Percentiles rank a stretch among this genome's conserved stretches.
These are phyloP conservation scores for Aspidapion aeneum DNA, from an alignment of 2,888 invertebrate species.

Conservation along the genomic window DNA sequence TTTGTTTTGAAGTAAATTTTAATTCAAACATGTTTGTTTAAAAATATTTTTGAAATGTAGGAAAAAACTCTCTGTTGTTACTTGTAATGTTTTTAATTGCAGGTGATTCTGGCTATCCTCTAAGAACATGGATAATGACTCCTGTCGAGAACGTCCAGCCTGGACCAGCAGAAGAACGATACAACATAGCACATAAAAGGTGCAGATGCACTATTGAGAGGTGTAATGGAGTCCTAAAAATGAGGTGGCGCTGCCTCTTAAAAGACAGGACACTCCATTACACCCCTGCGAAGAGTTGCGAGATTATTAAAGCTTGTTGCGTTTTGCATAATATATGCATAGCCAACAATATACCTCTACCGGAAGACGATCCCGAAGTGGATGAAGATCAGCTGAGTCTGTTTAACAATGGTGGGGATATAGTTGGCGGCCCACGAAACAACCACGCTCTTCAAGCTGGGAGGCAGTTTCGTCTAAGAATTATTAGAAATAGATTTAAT, in stretches of 20 bases:
- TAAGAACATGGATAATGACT: constrained; percentile 22
- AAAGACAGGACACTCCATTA: constrained; percentile 16
- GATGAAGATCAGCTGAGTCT: constrained; percentile 3
- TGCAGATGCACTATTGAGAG: constrained; percentile 21
- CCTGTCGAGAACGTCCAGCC: constrained; percentile 11
- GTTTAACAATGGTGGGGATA: background rate
- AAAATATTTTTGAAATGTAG: no score
- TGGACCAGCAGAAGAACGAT: constrained; percentile 17
- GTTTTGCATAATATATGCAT: constrained; percentile 22
- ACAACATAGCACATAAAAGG: constrained; percentile 7
- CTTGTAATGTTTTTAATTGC: background rate
- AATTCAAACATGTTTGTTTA: no score
- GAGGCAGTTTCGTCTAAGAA: no score
- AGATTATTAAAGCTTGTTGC: constrained; percentile 17
- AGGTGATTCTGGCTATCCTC: constrained; percentile 22
- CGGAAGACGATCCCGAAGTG: background rate
- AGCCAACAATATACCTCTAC: constrained; percentile 8
- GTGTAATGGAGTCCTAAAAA: constrained; percentile 20
- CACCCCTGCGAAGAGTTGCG: constrained; percentile 10
- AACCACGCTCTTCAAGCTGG: no score
- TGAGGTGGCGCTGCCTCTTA: constrained; percentile 17
- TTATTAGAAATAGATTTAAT: no score
- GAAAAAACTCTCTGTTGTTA: no score
- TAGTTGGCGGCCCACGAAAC: no score
- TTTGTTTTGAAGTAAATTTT: no score